Evolutionary conservation across 2,797 vertebrate species (phyloP), one percentile per base, ranked within the genome.

Genomic region (Acrocephalus scirpaceus): DNA sequence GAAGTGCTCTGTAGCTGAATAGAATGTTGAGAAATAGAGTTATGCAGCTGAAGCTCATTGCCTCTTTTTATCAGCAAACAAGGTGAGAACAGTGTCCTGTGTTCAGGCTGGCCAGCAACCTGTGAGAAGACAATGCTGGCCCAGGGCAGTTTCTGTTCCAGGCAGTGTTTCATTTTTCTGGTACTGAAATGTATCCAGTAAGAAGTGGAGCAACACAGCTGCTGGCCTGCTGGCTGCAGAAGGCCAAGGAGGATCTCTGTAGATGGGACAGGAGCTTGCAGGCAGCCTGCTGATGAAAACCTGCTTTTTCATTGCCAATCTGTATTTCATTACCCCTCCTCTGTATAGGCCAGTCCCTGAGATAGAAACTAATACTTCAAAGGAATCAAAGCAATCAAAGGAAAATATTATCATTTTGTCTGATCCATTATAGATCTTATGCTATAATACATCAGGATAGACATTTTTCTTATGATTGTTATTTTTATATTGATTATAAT

Each of bases 401-500:
- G 2, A 77, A 90, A 91, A 81, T 1, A 71, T 57, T 86, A 14
- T 75, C 22, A 58, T 85, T 96, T 94, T 62, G 69, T 80, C 56
- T 95, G 65, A 93, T 92, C 62, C 23, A 53, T 92, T 92, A 91
- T 91, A 18, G 70, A 84, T 90, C 44, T 94, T 76, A 86, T 92
- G 84, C 66, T 76, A 48, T 83, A 64, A 88, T 92, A 96, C 95
- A 83, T 78, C 78, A 93, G 34, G 50, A 47, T 85, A 80, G n/a
- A 82, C 20, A 25, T 53, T 92, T 85, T 95, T 92, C 80, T 77
- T 57, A 89, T 73, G 26, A 65, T 88, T 70, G 6, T 34, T 86
- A 22, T 76, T 85, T 79, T 91, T 78, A 65, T 95, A 82, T 95
- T 95, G 45, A 86, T 96, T 92, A 88, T 93, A 67, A 75, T 66